A percentile compares a stretch with the other conserved stretches of the same genome.
Conservation (phyloP, 2,888 invertebrate genomes). For the Meliscaeva auricollis region DNA sequence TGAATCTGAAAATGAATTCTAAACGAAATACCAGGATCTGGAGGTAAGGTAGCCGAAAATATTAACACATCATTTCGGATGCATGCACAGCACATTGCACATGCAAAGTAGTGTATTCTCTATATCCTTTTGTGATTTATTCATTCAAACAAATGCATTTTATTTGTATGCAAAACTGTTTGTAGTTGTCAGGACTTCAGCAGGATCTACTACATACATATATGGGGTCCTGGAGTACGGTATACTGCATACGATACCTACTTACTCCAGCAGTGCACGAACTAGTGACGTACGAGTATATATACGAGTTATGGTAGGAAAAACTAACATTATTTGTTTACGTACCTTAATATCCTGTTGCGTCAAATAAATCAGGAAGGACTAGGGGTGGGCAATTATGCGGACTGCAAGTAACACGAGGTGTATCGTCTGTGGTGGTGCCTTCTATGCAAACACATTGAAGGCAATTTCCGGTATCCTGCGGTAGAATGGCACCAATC, state of each 20-base stretch:
- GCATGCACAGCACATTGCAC: constrained; percentile 21
- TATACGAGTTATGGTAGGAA: too few species aligned
- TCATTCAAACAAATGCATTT: constrained; percentile 24
- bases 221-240: neutral
- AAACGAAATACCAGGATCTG: neutral
- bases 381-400: constrained; percentile 84
- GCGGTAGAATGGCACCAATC: constrained; percentile 88
- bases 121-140: constrained; percentile 40
- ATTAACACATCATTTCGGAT: constrained; percentile 62
- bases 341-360: constrained; percentile 83
- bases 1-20: constrained; percentile 22
- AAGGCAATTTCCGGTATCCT: constrained; percentile 89
- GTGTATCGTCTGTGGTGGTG: constrained; percentile 83
- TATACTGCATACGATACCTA: neutral
- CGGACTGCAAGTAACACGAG: constrained; percentile 84
- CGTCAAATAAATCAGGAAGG: constrained; percentile 83
- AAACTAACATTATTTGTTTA: constrained; percentile 60
- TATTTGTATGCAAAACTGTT: constrained; percentile 33
- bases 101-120: constrained; percentile 11
- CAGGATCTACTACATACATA: neutral
- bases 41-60: neutral
- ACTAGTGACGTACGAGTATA: neutral
- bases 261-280: constrained; percentile 10
- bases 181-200: neutral
- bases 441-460: constrained; percentile 88